Evolutionary conservation across 2,797 vertebrate genomes (phyloP), one percentile per base, ranked within the genome.

Genomic region (Urophycis tenuis): DNA sequence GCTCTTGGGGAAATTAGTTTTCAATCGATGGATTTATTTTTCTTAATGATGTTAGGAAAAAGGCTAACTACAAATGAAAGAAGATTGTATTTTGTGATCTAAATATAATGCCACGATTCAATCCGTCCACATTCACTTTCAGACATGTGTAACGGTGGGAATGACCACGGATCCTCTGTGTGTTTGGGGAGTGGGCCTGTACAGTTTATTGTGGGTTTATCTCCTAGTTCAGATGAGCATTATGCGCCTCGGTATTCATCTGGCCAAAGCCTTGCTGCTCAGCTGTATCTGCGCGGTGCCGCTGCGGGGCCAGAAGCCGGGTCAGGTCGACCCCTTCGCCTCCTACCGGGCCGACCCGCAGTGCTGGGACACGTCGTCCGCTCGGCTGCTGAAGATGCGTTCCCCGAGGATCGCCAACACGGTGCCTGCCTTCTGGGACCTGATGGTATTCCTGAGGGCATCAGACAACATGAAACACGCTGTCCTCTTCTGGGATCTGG

Each of bases 401-500:
- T 93, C 95, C 73, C 96, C 96, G 75, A 91, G 82, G 72, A 94
- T 97, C 90, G 95, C 96, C 25, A 95, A 96, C 90, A 95, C 93
- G 5, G 95, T 98, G 78, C 90, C 93, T 22, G 94, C 92, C 70
- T 97, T 99, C 92, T 99, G 97, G 97, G 94, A 98, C 83, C 93
- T 96, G 69, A 97, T 98, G 97, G 90, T 94, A 83, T 93, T 93
- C 84, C 91, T 98, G 53, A 95, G 94, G 86, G 91, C 95, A 14
- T 99, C 97, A 12, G 95, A 94, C 78, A 95, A 98, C 87, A 85
- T 92, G 86, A 96, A 95, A 81, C 96, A 98, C 41, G 90, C 90
- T 33, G 92, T 93, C 78, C 90, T 98, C 72, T 99, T 95, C 91
- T 98, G 97, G 97, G 94, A 98, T 88, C 92, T 99, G 89, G 95